Evolutionary conservation across 2,888 invertebrate species (phyloP).

Genomic region (Xylocampa areola): DNA sequence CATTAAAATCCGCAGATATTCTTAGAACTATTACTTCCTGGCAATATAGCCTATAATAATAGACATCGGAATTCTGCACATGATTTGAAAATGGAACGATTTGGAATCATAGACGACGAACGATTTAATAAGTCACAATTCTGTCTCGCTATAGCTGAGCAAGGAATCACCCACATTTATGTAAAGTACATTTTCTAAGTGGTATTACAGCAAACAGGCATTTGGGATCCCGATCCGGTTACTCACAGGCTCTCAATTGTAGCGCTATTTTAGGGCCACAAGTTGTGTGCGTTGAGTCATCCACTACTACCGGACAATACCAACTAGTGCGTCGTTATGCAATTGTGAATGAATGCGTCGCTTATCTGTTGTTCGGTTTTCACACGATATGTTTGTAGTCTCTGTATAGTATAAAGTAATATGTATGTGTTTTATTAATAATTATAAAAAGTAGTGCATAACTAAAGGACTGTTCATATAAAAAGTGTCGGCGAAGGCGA

Average conservation of each 20-base stretch:
- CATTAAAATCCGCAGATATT: constrained; percentile 10
- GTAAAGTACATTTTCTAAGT: constrained; percentile 20
- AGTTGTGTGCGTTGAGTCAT: constrained; percentile 51
- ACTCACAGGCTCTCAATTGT: constrained; percentile 65
- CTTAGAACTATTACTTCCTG: constrained; percentile 10
- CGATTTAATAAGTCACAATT: constrained; percentile 16
- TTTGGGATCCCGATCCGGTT: constrained; percentile 61
- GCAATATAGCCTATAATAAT: constrained; percentile 18
- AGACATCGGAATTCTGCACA: constrained; percentile 1
- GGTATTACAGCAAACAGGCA: constrained; percentile 9
- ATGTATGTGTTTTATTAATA: neutral
- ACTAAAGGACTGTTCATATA: no score
- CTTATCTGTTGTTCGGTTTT: constrained; percentile 25
- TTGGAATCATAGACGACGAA: constrained; percentile 17
- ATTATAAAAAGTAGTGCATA: neutral
- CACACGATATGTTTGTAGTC: constrained; percentile 20
- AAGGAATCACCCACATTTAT: neutral
- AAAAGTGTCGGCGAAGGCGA: no score
- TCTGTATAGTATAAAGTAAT: neutral
- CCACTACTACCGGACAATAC: constrained; percentile 37
- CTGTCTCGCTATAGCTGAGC: constrained; percentile 1
- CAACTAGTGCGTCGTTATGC: constrained; percentile 43
- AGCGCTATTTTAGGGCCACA: constrained; percentile 66
- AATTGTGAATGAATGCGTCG: constrained; percentile 38
- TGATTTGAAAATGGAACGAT: constrained; percentile 31